Evolutionary conservation across 2,797 vertebrate species (phyloP), one percentile per base, ranked within the genome.

Genomic region (Spondyliosoma cantharus): DNA sequence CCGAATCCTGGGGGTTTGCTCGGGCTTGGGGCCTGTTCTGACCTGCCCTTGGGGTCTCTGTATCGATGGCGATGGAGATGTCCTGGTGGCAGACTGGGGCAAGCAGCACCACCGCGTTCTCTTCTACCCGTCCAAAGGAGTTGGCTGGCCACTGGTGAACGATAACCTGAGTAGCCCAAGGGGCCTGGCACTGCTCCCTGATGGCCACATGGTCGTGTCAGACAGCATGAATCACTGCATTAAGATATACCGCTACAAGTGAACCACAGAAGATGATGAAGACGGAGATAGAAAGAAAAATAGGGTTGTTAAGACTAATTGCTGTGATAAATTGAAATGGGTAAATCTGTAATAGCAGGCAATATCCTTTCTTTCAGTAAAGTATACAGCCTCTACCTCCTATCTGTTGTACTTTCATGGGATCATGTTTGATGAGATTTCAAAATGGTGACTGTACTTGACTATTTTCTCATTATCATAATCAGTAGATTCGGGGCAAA

Each of bases 201-300:
- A 93, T n/a, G 93, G 93, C 16, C 93, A 95, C 19, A 69, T 97
- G 25, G 94, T 94, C 1, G 93, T 96, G 71, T 95, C 95, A 7
- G 96, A 96, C 84, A 96, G 95, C 83, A 96, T 96, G 96, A 96
- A 96, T 79, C 96, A 96, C 75, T 96, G 95, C 77, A 74, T 97
- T 50, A 96, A 96, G 85, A 90, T 96, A 64, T 97, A 95, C 81
- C 93, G 88, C 69, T 96, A 96, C 90, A 95, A 95, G 85, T 95
- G 76, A 92, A 70, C 22, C 14, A 5, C 16, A 29, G 8, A 70
- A 3, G 6, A 71, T 27, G n/a, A 7, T 5, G 1, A 68, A 54
- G 46, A 16, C 6, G 42, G n/a, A 77, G 0, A 63, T 14, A 42
- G 7, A 52, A 74, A 58, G 3, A 67, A 43, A 32, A n/a, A 49